These are phyloP conservation scores for Bacillus rossius DNA, from an alignment of 1,140 invertebrate genomes.

Conservation along the genomic window DNA sequence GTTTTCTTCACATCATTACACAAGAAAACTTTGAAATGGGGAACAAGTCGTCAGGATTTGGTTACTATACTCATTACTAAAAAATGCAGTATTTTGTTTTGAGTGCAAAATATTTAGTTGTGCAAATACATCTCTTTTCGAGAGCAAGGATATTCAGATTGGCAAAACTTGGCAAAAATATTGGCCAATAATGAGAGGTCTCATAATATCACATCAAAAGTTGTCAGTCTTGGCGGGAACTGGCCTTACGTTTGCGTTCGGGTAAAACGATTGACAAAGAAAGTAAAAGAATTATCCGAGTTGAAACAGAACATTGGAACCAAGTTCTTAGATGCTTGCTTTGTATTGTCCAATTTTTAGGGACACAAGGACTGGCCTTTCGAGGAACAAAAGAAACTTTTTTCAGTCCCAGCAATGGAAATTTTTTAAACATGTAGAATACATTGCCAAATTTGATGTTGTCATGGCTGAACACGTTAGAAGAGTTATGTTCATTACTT, in stretches of 20 bases:
- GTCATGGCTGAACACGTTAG: conserved; percentile 16
- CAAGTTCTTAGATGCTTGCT: conserved; percentile 19
- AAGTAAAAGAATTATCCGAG: conserved; percentile 16
- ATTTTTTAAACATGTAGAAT: conserved; percentile 15
- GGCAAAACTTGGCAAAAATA: conserved; percentile 4
- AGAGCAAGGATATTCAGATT: conserved; percentile 9
- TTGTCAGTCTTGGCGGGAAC: too few species aligned
- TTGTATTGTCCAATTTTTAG: conserved; percentile 15
- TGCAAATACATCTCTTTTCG: neutral
- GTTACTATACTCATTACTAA: conserved; percentile 5
- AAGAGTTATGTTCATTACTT: conserved; percentile 9
- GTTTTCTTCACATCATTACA: conserved; percentile 26
- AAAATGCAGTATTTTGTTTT: conserved; percentile 11
- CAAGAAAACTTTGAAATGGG: conserved; percentile 12
- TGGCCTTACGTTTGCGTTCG: too few species aligned
- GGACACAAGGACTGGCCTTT: conserved; percentile 19
- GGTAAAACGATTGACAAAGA: conserved; percentile 21
- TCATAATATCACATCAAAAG: conserved; percentile 11
- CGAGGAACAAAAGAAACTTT: conserved; percentile 20
- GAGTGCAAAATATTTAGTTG: conserved; percentile 7
- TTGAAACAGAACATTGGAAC: neutral
- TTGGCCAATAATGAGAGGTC: conserved; percentile 9
- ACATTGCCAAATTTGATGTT: conserved; percentile 16
- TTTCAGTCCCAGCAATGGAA: conserved; percentile 4
- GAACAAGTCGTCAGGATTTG: conserved; percentile 10